A percentile compares a stretch with the other conserved stretches of the same genome.
These are phyloP conservation scores for Actenoides hombroni DNA, from an alignment of 2,113 vertebrate genomes.

Conservation along the genomic window DNA sequence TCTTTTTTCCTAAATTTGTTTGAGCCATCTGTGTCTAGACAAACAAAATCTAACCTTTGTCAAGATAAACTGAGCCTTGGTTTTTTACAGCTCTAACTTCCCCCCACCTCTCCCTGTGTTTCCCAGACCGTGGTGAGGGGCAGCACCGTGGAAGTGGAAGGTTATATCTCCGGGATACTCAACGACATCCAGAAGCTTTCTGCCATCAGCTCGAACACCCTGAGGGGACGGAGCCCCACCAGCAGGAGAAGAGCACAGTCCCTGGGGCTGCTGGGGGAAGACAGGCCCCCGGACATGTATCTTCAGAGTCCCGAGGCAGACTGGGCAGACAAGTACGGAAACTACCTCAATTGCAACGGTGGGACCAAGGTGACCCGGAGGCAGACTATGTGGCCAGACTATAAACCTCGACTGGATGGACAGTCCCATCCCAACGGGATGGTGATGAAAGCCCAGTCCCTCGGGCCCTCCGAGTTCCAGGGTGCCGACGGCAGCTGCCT, in stretches of 20 bases:
- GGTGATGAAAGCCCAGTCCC: slow-evolving; percentile 86
- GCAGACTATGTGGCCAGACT: slow-evolving; percentile 85
- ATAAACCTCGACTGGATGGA: slow-evolving; percentile 80
- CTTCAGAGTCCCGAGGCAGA: slow-evolving; percentile 86
- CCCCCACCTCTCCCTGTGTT: background rate
- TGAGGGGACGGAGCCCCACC: slow-evolving; percentile 88
- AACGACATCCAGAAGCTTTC: slow-evolving; percentile 94
- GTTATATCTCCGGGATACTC: slow-evolving; percentile 92
- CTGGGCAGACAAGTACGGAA: slow-evolving; percentile 74
- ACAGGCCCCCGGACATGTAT: slow-evolving; percentile 82
- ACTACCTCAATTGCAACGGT: slow-evolving; percentile 85
- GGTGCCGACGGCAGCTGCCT: slow-evolving; percentile 41
- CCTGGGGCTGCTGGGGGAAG: slow-evolving; percentile 89
- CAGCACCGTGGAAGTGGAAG: slow-evolving; percentile 88
- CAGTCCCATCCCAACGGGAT: slow-evolving; percentile 85
- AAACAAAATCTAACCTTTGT: background rate
- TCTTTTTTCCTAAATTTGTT: background rate
- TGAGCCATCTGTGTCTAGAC: background rate
- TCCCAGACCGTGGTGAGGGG: slow-evolving; percentile 92
- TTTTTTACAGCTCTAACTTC: background rate
- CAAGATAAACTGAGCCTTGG: background rate
- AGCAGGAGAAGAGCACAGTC: slow-evolving; percentile 91
- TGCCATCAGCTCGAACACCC: slow-evolving; percentile 94
- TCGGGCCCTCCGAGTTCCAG: slow-evolving; percentile 81
- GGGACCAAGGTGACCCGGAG: slow-evolving; percentile 80